Conservation (phyloP, 2,888 invertebrate species). For the Nomada lathburiana region DNA sequence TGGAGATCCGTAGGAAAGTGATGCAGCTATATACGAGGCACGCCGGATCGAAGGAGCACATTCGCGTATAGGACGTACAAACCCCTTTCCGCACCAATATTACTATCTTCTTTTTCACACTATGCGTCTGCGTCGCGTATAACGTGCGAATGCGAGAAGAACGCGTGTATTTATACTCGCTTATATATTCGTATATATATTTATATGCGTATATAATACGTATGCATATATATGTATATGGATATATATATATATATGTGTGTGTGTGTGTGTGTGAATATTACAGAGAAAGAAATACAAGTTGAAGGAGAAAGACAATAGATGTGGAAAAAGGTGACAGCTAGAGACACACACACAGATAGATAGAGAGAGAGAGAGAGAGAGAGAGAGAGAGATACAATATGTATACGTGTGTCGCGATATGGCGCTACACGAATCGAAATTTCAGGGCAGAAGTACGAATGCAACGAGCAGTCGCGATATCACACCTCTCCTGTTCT, state of each 20-base stretch:
- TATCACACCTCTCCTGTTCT: constrained; percentile 43
- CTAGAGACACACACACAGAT: constrained; percentile 12
- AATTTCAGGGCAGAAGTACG: constrained; percentile 49
- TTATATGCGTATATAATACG: constrained; percentile 27
- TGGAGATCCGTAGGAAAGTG: constrained; percentile 61
- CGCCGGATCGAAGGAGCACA: constrained; percentile 64
- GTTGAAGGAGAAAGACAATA: constrained; percentile 31
- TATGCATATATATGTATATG: constrained; percentile 32
- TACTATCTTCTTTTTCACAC: constrained; percentile 50
- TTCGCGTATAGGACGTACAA: constrained; percentile 57
- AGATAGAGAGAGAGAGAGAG: constrained; percentile 50
- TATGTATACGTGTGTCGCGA: constrained; percentile 56
- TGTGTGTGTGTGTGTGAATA: constrained; percentile 45
- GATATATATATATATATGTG: constrained; percentile 31
- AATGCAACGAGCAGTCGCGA: constrained; percentile 46
- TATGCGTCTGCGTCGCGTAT: constrained; percentile 53
- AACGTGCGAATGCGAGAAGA: constrained; percentile 44
- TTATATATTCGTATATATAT: constrained; percentile 33
- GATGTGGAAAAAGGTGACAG: not conserved
- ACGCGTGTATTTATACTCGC: constrained; percentile 43
- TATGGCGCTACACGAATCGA: constrained; percentile 57
- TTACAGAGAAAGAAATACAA: constrained; percentile 35
- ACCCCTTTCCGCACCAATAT: constrained; percentile 45
- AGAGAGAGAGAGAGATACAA: constrained; percentile 49
- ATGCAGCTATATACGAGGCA: constrained; percentile 62